Evolutionary conservation across 2,797 vertebrate genomes (phyloP).

Genomic region (Rhabdophis nuchalis): DNA sequence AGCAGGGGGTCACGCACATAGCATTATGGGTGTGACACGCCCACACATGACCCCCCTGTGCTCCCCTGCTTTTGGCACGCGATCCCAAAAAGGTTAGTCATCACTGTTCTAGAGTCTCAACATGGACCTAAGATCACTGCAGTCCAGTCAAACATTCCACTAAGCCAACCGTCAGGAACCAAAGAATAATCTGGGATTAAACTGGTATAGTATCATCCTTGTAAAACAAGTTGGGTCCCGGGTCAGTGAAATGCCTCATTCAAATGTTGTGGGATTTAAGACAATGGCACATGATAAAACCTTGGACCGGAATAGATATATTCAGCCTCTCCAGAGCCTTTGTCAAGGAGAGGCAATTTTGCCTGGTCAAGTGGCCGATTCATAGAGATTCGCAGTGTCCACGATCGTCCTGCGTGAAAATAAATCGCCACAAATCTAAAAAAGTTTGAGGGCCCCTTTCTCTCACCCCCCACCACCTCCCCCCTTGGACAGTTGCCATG

Average conservation of each 20-base stretch:
- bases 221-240: not conserved
- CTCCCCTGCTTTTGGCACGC: no score
- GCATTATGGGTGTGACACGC: no score
- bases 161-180: not conserved
- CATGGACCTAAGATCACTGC: not conserved
- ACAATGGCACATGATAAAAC: not conserved
- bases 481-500: conserved; percentile 69
- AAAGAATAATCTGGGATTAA: not conserved
- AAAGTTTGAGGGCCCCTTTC: conserved; percentile 36
- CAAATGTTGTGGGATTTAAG: not conserved
- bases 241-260: not conserved
- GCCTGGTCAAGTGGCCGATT: not conserved
- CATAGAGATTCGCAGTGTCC: not conserved
- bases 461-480: not conserved
- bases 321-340: not conserved
- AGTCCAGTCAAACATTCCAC: not conserved
- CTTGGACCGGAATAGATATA: not conserved
- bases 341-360: not conserved
- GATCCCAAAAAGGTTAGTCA: no score
- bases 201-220: not conserved
- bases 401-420: not conserved
- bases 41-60: no score
- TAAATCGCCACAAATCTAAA: conserved; percentile 50
- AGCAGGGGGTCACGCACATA: no score
- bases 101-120: not conserved